Percentiles rank a stretch among this genome's conserved stretches.
These are phyloP conservation scores for Tyria jacobaeae DNA, from an alignment of 2,888 invertebrate genomes.

Conservation along the genomic window DNA sequence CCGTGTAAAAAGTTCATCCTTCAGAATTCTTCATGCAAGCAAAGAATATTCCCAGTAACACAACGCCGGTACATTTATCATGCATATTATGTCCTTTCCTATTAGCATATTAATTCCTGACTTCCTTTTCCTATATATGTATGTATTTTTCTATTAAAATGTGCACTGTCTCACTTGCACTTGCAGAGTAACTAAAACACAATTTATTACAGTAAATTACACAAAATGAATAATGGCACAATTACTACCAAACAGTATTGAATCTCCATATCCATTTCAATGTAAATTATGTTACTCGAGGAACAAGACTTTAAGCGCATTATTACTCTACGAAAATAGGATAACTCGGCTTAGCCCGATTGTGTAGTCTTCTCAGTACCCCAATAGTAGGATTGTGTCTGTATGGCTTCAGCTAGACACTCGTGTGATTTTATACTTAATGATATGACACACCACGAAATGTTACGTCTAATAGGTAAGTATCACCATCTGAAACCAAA, in stretches of 20 bases:
- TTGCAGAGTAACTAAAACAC: no score
- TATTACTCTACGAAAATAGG: conserved; percentile 46
- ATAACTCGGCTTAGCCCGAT: conserved; percentile 46
- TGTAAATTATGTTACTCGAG: conserved; percentile 12
- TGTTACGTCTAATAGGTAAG: background rate
- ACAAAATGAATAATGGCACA: background rate
- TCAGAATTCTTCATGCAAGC: no score
- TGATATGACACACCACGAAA: conserved; percentile 6
- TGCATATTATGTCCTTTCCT: no score
- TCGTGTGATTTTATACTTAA: conserved; percentile 32
- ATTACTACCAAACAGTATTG: background rate
- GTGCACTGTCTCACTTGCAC: no score
- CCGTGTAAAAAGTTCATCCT: no score
- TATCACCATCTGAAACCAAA: no score
- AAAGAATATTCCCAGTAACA: no score
- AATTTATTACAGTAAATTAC: no score
- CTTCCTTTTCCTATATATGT: no score
- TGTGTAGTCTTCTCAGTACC: conserved; percentile 49
- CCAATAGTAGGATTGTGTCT: conserved; percentile 23
- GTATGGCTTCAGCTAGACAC: conserved; percentile 42
- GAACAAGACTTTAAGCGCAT: conserved; percentile 31
- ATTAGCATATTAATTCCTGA: no score
- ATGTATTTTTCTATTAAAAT: no score
- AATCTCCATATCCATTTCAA: conserved; percentile 5
- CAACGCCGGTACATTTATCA: no score